Conservation (phyloP, 2,888 invertebrate species). For the Plutella xylostella region DNA sequence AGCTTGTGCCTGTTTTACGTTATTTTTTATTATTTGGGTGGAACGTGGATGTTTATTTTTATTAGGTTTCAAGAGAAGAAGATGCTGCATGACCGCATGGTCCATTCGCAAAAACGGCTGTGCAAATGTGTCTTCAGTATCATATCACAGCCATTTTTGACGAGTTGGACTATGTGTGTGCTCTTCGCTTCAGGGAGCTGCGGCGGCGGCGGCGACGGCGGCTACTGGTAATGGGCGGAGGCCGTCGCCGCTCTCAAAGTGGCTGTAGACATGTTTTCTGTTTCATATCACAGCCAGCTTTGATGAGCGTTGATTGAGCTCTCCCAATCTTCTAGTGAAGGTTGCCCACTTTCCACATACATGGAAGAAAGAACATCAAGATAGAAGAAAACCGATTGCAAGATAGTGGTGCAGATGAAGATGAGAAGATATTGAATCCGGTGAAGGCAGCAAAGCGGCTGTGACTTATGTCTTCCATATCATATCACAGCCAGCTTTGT, state of each 20-base stretch:
- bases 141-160: constrained; percentile 98
- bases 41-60: not conserved
- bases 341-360: no score
- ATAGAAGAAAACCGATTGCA: not conserved
- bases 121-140: constrained; percentile 72
- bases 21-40: no score
- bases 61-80: not conserved
- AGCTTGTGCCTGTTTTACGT: not conserved
- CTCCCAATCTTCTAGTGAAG: no score
- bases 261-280: constrained; percentile 86
- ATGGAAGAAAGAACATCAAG: not conserved
- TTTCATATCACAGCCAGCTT: constrained; percentile 98
- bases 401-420: no score
- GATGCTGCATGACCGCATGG: constrained; percentile 26
- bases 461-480: constrained; percentile 76
- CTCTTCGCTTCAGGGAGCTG: no score
- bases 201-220: constrained; percentile 25
- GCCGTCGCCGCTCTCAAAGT: constrained; percentile 86
- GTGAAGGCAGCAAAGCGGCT: constrained; percentile 82
- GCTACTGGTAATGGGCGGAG: constrained; percentile 14
- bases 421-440: constrained; percentile 33
- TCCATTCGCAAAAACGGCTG: constrained; percentile 84
- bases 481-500: constrained; percentile 99
- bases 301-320: constrained; percentile 81
- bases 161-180: constrained; percentile 82